Evolutionary conservation across 2,888 invertebrate species (phyloP).

Genomic region (Thereva nobilitata): DNA sequence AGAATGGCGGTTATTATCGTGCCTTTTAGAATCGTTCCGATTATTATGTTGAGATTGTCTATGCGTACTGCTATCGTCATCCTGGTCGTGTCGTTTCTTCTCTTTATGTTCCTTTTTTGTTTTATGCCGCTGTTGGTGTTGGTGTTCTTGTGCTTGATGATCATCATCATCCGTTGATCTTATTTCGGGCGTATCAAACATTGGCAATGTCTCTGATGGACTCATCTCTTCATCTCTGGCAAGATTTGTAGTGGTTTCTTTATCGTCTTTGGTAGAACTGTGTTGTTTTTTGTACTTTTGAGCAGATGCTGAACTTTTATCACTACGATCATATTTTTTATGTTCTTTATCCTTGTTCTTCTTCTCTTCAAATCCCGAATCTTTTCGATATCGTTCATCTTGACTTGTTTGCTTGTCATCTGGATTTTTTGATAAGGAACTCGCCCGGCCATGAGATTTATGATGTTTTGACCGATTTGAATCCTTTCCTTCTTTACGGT

Average conservation of each 20-base stretch:
- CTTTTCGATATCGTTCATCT: conserved; percentile 50
- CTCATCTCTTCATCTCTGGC: conserved; percentile 38
- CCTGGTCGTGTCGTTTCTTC: conserved; percentile 52
- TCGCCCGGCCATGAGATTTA: conserved; percentile 43
- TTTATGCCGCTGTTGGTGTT: conserved; percentile 52
- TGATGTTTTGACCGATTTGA: conserved; percentile 51
- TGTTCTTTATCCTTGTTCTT: conserved; percentile 52
- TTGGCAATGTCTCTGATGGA: conserved; percentile 61
- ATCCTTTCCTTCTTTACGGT: conserved; percentile 75
- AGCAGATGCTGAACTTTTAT: conserved; percentile 42
- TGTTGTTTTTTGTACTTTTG: conserved; percentile 44
- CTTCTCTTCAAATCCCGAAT: conserved; percentile 47
- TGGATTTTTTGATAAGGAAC: conserved; percentile 37
- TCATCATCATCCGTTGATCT: conserved; percentile 66
- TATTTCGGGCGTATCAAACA: conserved; percentile 64
- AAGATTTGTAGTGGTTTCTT: conserved; percentile 19
- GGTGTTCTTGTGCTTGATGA: conserved; percentile 59
- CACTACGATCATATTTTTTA: conserved; percentile 45
- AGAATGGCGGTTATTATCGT: conserved; percentile 42
- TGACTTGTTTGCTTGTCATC: conserved; percentile 39
- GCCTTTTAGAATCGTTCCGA: conserved; percentile 27
- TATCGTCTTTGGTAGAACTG: conserved; percentile 44
- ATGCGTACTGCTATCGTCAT: conserved; percentile 39
- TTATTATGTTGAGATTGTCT: conserved; percentile 39
- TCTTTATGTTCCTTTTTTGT: conserved; percentile 55